Conservation (phyloP, 2,113 vertebrate species). For the Tupaia tana region DNA sequence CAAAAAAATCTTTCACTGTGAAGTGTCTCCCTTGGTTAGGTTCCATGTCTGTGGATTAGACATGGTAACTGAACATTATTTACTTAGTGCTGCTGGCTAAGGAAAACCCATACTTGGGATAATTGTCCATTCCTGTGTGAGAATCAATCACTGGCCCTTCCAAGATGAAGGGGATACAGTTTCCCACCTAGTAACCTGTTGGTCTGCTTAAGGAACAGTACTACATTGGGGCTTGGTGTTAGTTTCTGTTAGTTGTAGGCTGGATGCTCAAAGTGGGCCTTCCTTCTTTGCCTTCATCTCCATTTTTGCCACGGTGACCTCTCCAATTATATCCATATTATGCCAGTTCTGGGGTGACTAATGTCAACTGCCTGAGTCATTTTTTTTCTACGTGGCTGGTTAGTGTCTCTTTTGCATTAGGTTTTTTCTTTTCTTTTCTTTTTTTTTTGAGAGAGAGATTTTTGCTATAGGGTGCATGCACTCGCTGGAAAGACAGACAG, state of each 20-base stretch:
- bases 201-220: background rate
- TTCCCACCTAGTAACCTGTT: background rate
- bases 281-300: conserved; percentile 2
- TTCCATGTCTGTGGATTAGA: background rate
- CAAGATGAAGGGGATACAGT: background rate
- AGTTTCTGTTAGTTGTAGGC: background rate
- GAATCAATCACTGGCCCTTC: background rate
- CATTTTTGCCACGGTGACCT: conserved; percentile 6
- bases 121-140: background rate
- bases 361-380: conserved; percentile 9
- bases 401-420: conserved; percentile 15
- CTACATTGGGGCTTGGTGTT: background rate
- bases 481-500: no score
- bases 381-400: conserved; percentile 42
- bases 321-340: background rate
- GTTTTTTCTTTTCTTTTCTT: conserved; percentile 44
- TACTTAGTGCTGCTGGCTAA: conserved; percentile 3
- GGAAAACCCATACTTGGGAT: background rate
- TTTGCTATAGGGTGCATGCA: no score
- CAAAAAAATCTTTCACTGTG: background rate
- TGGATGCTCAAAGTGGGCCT: conserved; percentile 13
- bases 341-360: conserved; percentile 32
- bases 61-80: background rate
- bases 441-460: no score
- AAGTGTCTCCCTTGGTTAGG: conserved; percentile 1